These are phyloP conservation scores for Andrena chrysosceles DNA, from an alignment of 2,888 invertebrate genomes.

Conservation along the genomic window DNA sequence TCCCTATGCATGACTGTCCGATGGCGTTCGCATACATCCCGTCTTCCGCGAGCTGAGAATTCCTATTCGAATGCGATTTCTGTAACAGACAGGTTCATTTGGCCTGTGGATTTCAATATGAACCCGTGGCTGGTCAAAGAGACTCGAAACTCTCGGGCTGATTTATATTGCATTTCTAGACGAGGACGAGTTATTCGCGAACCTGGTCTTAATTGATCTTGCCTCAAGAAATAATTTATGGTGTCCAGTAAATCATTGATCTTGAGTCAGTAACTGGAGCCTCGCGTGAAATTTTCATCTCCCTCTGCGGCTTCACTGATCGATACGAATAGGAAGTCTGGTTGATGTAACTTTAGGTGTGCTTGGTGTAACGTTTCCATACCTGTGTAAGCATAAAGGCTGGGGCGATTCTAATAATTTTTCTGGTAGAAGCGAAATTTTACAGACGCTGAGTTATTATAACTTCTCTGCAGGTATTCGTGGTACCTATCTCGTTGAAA, in stretches of 20 bases:
- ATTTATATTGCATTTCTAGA: slow-evolving; percentile 39
- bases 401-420: too few species aligned
- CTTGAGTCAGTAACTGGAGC: not conserved
- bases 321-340: not conserved
- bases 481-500: not conserved
- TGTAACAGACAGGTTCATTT: slow-evolving; percentile 56
- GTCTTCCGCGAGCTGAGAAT: slow-evolving; percentile 20
- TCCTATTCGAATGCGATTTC: slow-evolving; percentile 43
- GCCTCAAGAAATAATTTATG: not conserved
- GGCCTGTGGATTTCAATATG: slow-evolving; percentile 31
- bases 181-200: slow-evolving; percentile 10
- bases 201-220: slow-evolving; percentile 21
- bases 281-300: too few species aligned
- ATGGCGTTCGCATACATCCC: not conserved
- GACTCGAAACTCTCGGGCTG: slow-evolving; percentile 31
- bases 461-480: not conserved
- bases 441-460: not conserved
- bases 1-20: not conserved
- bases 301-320: not conserved
- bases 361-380: not conserved
- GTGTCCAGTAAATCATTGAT: slow-evolving; percentile 1
- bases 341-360: too few species aligned
- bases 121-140: slow-evolving; percentile 32
- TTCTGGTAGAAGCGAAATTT: too few species aligned
- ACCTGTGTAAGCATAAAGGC: too few species aligned